Evolutionary conservation across 2,113 vertebrate genomes (phyloP).

Genomic region (Oxyruncus cristatus): DNA sequence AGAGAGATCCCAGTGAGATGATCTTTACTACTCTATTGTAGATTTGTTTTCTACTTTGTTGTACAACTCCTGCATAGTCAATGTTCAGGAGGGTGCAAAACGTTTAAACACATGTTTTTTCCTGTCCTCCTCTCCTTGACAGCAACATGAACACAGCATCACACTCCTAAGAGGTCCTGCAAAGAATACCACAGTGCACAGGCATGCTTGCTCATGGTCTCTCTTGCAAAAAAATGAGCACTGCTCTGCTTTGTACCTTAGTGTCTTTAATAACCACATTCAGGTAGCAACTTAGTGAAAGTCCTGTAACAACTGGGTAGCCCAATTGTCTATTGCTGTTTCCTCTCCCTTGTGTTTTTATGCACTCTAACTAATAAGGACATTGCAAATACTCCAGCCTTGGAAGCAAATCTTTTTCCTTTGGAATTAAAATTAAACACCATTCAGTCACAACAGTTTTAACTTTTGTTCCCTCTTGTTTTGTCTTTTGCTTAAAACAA

Average conservation of each 20-base stretch:
- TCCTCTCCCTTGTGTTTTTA: neutral
- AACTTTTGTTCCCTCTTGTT: neutral
- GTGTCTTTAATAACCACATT: neutral
- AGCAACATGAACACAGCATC: neutral
- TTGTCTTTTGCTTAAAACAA: constrained; percentile 28
- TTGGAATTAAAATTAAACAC: constrained; percentile 8
- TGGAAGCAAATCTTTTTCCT: neutral
- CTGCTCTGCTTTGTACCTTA: neutral
- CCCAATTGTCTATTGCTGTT: neutral
- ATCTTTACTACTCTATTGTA: neutral
- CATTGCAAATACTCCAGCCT: neutral
- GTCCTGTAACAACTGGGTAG: neutral
- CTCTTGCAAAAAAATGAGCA: neutral
- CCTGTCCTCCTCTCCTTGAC: neutral
- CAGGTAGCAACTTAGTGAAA: neutral
- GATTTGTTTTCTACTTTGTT: neutral
- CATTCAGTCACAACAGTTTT: neutral
- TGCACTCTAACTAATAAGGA: neutral
- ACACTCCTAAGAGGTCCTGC: neutral
- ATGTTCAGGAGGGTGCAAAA: neutral
- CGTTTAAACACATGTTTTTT: neutral
- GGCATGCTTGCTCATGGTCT: neutral
- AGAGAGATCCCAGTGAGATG: neutral
- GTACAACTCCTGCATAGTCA: neutral
- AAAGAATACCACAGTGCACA: neutral